A percentile compares a stretch with the other conserved stretches of the same genome.
These are phyloP conservation scores for Temnothorax longispinosus DNA, from an alignment of 1,140 invertebrate genomes.

Conservation along the genomic window DNA sequence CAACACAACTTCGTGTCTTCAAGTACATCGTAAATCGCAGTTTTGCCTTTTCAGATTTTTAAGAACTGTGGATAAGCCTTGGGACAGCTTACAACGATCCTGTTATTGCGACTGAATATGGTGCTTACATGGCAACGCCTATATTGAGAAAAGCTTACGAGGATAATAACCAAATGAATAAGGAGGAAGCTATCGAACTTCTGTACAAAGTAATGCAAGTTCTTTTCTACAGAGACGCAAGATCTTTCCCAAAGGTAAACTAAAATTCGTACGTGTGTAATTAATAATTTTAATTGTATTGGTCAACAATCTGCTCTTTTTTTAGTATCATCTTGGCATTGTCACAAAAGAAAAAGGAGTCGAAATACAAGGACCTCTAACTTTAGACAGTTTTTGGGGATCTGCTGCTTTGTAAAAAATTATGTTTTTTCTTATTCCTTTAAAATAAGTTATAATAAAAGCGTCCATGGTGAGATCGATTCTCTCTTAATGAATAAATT, in stretches of 20 bases:
- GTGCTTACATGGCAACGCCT: constrained; percentile 94
- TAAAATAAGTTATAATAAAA: constrained; percentile 51
- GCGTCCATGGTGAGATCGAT: neutral
- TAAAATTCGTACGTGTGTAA: too few relatives aligned
- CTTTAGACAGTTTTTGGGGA: constrained; percentile 83
- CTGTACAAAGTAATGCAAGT: constrained; percentile 94
- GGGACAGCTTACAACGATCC: constrained; percentile 95
- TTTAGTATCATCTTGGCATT: constrained; percentile 84
- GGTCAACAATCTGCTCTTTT: constrained; percentile 41
- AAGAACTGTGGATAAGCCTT: constrained; percentile 96
- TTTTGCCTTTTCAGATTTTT: constrained; percentile 87
- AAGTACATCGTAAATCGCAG: neutral
- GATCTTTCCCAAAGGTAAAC: constrained; percentile 90
- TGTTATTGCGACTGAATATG: constrained; percentile 95
- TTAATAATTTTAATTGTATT: constrained; percentile 10
- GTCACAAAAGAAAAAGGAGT: constrained; percentile 84
- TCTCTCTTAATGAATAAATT: neutral
- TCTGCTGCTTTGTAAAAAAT: constrained; percentile 76
- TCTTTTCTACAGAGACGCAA: constrained; percentile 96
- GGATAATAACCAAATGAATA: constrained; percentile 87
- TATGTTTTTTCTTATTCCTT: neutral
- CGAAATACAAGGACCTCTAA: constrained; percentile 83
- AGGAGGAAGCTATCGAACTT: constrained; percentile 90
- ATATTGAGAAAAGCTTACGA: constrained; percentile 92
- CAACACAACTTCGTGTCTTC: constrained; percentile 12